Evolutionary conservation across 1,140 invertebrate genomes (phyloP), one percentile per base, ranked within the genome.

Genomic region (Chironomus striatipennis): DNA sequence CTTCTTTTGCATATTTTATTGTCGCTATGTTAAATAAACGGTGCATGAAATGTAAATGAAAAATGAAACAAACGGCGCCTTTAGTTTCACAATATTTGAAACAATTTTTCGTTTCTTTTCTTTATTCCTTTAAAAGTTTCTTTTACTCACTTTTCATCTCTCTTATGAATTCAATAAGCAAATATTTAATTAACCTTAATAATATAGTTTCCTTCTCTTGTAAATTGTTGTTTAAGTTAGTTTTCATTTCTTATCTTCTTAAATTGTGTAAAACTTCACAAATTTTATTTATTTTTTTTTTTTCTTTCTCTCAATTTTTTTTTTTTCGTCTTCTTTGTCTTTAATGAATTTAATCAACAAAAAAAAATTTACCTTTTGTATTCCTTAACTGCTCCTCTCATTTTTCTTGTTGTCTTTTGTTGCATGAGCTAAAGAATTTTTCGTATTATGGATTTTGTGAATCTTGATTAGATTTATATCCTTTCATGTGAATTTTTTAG

Each of bases 181-280:
- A 57, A 57, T 57, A n/a, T 57, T 57, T 57, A 57, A 57, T 57
- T 57, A 57, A 57, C 47, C 47, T 57, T 57, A 57, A 57, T 57
- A 57, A 57, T 57, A 57, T 12, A 57, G 47, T 57, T 57, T 57
- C 47, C 47, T 57, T n/a, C n/a, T 57, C 12, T 15, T 12, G n/a
- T 57, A 57, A 57, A 57, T 57, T 57, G 47, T 57, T 57, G 47
- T 57, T 57, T 34, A 34, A 34, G 24, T 34, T 34, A 34, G 24
- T 34, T 34, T 34, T 34, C 24, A 34, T 34, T 34, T 34, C 24
- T 34, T 34, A 34, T 34, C 24, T 34, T 34, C 24, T 34, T 34
- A 34, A n/a, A 12, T 47, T n/a, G 47, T 57, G 47, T 57, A 57
- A 57, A 57, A 57, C 47, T 15, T 57, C 47, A 57, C 24, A 34